These are phyloP conservation scores for Pediacus dermestoides DNA, from an alignment of 2,888 invertebrate species.

Conservation along the genomic window DNA sequence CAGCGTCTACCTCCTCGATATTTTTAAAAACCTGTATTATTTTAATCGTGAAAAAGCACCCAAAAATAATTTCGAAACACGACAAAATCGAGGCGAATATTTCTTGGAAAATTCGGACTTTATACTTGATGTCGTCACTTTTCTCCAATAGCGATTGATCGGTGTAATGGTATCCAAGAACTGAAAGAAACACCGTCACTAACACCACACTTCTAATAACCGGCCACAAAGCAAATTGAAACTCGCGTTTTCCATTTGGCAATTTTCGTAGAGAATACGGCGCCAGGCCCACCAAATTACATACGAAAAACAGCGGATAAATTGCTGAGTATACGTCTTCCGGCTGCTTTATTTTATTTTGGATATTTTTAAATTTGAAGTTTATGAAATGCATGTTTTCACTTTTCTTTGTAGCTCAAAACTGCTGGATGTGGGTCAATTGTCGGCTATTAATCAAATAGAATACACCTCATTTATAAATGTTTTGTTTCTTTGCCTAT, in stretches of 20 bases:
- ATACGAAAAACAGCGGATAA: not conserved
- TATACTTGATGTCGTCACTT: not conserved
- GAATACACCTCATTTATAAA: no score
- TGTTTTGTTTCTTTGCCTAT: no score
- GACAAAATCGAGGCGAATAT: not conserved
- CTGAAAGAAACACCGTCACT: not conserved
- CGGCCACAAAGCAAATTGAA: conserved; percentile 1
- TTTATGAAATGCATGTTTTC: no score
- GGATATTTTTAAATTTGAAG: no score
- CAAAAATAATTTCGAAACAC: conserved; percentile 1
- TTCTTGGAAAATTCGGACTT: not conserved
- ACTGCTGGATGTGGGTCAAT: no score
- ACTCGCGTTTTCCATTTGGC: not conserved
- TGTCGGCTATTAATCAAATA: no score
- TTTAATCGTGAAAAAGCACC: not conserved
- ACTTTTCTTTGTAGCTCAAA: no score
- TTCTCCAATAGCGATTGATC: not conserved
- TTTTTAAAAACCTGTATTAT: not conserved
- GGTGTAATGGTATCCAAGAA: not conserved
- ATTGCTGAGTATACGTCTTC: conserved; percentile 1
- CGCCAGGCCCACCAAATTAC: not conserved
- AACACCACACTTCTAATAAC: not conserved
- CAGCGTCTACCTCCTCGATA: not conserved
- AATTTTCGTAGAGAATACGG: not conserved
- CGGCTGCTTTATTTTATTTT: not conserved